A percentile compares a stretch with the other conserved stretches of the same genome.
phyloP scores from a whole-genome alignment of 2,113 vertebrate species.

The Lota lota region DNA sequence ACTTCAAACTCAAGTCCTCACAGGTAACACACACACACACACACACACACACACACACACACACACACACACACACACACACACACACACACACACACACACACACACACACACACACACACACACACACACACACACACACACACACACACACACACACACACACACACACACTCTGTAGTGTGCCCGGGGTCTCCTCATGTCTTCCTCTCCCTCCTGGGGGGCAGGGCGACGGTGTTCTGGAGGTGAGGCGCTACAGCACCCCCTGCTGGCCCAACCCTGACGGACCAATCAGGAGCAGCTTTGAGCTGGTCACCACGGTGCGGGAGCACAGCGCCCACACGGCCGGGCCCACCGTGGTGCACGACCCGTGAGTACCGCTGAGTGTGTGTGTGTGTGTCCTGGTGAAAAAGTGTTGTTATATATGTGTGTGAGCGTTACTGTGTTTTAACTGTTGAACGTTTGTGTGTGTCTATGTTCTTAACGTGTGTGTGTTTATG shows the following conservation, averaged over 20 bases:
- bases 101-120: too few species aligned
- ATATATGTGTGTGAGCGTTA: too few species aligned
- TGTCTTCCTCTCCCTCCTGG: background rate
- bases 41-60: background rate
- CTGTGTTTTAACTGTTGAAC: too few species aligned
- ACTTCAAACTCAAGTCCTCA: conserved; percentile 84
- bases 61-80: too few species aligned
- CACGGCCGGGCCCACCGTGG: conserved; percentile 79
- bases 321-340: conserved; percentile 83
- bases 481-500: too few species aligned
- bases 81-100: background rate
- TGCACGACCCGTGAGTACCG: conserved; percentile 88
- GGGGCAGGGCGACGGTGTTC: conserved; percentile 81
- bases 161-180: too few species aligned
- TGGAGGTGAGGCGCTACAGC: conserved; percentile 90
- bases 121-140: too few species aligned
- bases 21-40: conserved; percentile 42
- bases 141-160: too few species aligned
- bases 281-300: conserved; percentile 92
- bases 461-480: too few species aligned
- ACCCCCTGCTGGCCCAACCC: conserved; percentile 93
- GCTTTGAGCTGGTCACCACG: conserved; percentile 85
- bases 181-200: background rate
- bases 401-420: too few species aligned
- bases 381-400: too few species aligned